phyloP scores from a whole-genome alignment of 2,113 vertebrate species.

The Lethenteron reissneri region DNA sequence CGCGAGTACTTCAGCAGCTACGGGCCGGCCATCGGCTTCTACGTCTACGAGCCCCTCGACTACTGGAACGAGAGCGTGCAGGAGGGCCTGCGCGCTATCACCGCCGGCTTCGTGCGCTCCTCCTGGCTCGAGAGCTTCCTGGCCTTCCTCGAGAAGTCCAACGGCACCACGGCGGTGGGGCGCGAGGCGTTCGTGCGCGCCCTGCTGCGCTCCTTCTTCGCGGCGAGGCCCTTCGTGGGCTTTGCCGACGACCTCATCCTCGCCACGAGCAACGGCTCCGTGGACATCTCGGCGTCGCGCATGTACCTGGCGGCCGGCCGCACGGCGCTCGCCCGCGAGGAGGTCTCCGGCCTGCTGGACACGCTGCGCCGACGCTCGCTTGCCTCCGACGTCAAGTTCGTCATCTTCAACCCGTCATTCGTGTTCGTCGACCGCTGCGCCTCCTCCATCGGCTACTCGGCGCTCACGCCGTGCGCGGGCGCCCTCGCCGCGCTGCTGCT shows the following conservation, averaged over 20 bases:
- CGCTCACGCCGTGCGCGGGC: constrained; percentile 89
- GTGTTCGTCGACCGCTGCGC: constrained; percentile 94
- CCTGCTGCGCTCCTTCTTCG: constrained; percentile 63
- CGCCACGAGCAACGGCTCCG: constrained; percentile 59
- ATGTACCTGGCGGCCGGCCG: constrained; percentile 95
- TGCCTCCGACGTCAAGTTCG: constrained; percentile 87
- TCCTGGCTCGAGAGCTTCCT: constrained; percentile 97
- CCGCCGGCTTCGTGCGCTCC: constrained; percentile 85
- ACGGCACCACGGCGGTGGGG: constrained; percentile 57
- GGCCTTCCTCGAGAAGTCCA: constrained; percentile 67
- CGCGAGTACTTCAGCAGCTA: constrained; percentile 94
- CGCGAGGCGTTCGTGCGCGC: constrained; percentile 74
- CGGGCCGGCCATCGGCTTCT: constrained; percentile 91
- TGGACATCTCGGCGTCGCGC: constrained; percentile 78
- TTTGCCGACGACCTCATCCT: constrained; percentile 96
- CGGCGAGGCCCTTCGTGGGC: constrained; percentile 57
- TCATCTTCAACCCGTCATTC: constrained; percentile 94
- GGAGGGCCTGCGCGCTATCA: constrained; percentile 75
- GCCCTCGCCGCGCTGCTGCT: constrained; percentile 87
- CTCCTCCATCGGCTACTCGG: constrained; percentile 76
- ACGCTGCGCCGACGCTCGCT: constrained; percentile 78
- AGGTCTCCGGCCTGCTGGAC: constrained; percentile 86
- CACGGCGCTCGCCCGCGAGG: constrained; percentile 83
- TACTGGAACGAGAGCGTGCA: constrained; percentile 97
- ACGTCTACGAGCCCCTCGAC: constrained; percentile 91